phyloP scores from a whole-genome alignment of 1,140 invertebrate species.

The Drosophila burlai region DNA sequence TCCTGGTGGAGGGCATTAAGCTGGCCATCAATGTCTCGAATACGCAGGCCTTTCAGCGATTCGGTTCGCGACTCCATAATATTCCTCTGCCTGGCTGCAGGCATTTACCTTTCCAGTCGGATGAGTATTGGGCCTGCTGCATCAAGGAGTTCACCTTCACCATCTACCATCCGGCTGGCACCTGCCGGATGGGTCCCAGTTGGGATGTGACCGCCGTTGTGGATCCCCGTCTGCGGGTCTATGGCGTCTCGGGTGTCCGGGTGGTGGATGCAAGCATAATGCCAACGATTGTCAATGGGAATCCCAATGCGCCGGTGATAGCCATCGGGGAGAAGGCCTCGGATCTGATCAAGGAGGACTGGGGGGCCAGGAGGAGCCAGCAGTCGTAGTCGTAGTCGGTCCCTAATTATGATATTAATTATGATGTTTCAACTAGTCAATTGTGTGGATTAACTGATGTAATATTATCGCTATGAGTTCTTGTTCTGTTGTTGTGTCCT shows the following conservation, averaged over 20 bases:
- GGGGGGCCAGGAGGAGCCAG: slow-evolving; percentile 84
- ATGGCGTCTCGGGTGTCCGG: slow-evolving; percentile 90
- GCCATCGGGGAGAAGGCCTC: slow-evolving; percentile 93
- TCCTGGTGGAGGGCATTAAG: slow-evolving; percentile 92
- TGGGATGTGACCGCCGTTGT: slow-evolving; percentile 92
- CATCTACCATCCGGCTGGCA: slow-evolving; percentile 94
- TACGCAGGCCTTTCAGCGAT: slow-evolving; percentile 92
- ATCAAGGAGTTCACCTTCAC: slow-evolving; percentile 92
- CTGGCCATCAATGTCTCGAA: slow-evolving; percentile 92
- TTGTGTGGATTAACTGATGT: slow-evolving; percentile 60
- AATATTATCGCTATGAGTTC: slow-evolving; percentile 22
- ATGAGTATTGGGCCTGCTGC: slow-evolving; percentile 95
- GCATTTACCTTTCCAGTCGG: slow-evolving; percentile 89
- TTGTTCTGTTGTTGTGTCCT: slow-evolving; percentile 12
- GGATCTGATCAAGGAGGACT: slow-evolving; percentile 92
- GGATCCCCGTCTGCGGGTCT: slow-evolving; percentile 90
- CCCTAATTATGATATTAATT: slow-evolving; percentile 39
- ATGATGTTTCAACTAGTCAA: slow-evolving; percentile 74
- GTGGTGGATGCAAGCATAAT: slow-evolving; percentile 93
- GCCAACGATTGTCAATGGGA: slow-evolving; percentile 92
- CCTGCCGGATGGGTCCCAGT: slow-evolving; percentile 94
- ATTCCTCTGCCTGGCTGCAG: slow-evolving; percentile 93
- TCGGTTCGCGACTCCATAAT: slow-evolving; percentile 91
- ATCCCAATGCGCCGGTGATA: slow-evolving; percentile 90
- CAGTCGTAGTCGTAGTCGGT: slow-evolving; percentile 7